phyloP scores from a whole-genome alignment of 2,888 invertebrate species.

The Cyclophora albipunctata region DNA sequence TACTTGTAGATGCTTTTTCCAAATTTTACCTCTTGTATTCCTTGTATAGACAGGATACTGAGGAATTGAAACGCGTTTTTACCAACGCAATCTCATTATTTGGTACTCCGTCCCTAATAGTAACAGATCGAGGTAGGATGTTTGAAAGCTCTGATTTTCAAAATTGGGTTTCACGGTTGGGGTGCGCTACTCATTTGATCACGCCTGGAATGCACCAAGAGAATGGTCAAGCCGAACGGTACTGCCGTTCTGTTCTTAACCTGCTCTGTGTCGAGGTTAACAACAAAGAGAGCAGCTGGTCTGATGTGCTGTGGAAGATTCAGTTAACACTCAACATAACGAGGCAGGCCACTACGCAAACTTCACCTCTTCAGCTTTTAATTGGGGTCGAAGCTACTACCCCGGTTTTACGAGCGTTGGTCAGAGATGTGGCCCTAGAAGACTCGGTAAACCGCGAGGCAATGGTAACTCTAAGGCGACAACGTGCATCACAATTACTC shows the following conservation, averaged over 20 bases:
- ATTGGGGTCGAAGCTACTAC: slow-evolving; percentile 13
- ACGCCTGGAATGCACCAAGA: slow-evolving; percentile 21
- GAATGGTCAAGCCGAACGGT: slow-evolving; percentile 16
- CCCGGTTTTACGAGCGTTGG: slow-evolving; percentile 8
- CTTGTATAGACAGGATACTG: slow-evolving; percentile 17
- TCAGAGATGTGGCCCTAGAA: slow-evolving; percentile 12
- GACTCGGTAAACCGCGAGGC: slow-evolving; percentile 8
- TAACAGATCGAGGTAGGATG: slow-evolving; percentile 20
- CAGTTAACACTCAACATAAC: slow-evolving; percentile 16
- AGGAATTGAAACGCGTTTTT: slow-evolving; percentile 12
- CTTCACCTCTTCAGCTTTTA: slow-evolving; percentile 15
- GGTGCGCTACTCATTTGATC: slow-evolving; percentile 16
- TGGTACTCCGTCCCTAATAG: slow-evolving; percentile 16
- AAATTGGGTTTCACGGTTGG: slow-evolving; percentile 8
- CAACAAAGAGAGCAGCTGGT: slow-evolving; percentile 3
- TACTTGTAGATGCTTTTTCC: slow-evolving; percentile 18
- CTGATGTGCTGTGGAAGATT: slow-evolving; percentile 9
- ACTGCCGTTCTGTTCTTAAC: slow-evolving; percentile 12
- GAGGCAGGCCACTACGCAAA: slow-evolving; percentile 13
- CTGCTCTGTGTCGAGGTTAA: slow-evolving; percentile 9
- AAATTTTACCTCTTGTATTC: slow-evolving; percentile 20
- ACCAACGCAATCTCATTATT: slow-evolving; percentile 14
- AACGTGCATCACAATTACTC: background rate
- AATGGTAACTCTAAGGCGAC: background rate
- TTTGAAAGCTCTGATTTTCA: slow-evolving; percentile 14